Evolutionary conservation across 2,888 invertebrate genomes (phyloP).

Genomic region (Polymixis flavicincta): DNA sequence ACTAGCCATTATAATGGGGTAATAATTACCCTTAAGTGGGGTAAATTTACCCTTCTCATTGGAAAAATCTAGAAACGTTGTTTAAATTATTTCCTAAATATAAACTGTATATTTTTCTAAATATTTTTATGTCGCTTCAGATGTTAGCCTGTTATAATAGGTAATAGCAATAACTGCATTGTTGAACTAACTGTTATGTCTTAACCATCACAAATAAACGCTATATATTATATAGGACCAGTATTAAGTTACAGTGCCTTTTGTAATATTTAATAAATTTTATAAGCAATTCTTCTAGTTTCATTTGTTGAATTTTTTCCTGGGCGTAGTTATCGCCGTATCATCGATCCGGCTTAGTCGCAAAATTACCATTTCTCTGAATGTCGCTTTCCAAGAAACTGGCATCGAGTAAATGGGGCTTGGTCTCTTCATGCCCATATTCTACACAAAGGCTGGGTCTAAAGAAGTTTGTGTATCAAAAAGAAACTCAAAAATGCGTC

Average conservation of each 20-base stretch:
- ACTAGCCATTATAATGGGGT: background rate
- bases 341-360: too few species aligned
- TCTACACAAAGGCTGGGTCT: too few species aligned
- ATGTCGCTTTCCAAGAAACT: too few species aligned
- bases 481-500: constrained; percentile 50
- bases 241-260: constrained; percentile 85
- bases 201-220: constrained; percentile 73
- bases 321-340: background rate
- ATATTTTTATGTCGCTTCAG: constrained; percentile 44
- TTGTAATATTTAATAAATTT: constrained; percentile 85
- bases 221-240: constrained; percentile 72
- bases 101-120: constrained; percentile 62
- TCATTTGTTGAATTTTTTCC: constrained; percentile 39
- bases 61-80: background rate
- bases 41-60: background rate
- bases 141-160: constrained; percentile 45
- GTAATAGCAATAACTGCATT: constrained; percentile 51
- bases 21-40: background rate
- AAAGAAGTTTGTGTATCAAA: too few species aligned
- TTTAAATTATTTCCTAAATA: constrained; percentile 37
- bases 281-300: constrained; percentile 67
- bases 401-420: too few species aligned
- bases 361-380: too few species aligned
- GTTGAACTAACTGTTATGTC: constrained; percentile 63
- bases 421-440: too few species aligned